Evolutionary conservation across 2,797 vertebrate species (phyloP), one percentile per base, ranked within the genome.

Genomic region (Aselliscus stoliczkanus): DNA sequence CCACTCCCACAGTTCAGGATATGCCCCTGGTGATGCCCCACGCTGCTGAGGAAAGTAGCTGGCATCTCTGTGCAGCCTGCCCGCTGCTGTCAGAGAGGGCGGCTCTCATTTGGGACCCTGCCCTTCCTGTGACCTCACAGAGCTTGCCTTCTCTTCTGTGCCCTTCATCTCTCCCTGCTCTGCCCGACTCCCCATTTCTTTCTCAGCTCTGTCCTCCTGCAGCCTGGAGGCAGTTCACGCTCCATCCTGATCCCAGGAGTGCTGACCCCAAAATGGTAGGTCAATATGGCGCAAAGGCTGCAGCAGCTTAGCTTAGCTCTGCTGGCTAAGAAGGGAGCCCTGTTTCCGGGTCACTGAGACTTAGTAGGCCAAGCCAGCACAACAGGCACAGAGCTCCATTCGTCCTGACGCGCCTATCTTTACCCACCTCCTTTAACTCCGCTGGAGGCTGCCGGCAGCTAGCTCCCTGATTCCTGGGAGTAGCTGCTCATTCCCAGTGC

Each of bases 191-290:
- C 31, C 60, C 11, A 8, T 21, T 13, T 44, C 13, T 27, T 77
- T 77, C 42, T 79, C 17, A 42, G 12, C 29, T 47, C 21, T 65
- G 13, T 82, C 23, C 2, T 34, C 47, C 13, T 27, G 10, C 1
- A 21, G 39, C 25, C 56, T 23, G 54, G 60, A 65, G 7, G 17
- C 37, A 85, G 44, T 27, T 69, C 0, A 7, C 37, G 29, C 2
- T 60, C 13, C 44, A 23, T 47, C 11, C 25, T 42, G 50, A 56
- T 37, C 37, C 34, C 17, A 2, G 18, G 2, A 12, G 2, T 5
- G 4, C 27, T 21, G 8, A 2, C 70, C 23, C 42, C 58, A 1
- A 7, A 39, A 0, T 8, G 31, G 4, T 12, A 31, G n/a, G 2
- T 64, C 18, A 1, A 39, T 6, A 1, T 4, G 23, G 5, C 13